Evolutionary conservation across 2,113 vertebrate species (phyloP), one percentile per base, ranked within the genome.

Genomic region (Trinectes maculatus): DNA sequence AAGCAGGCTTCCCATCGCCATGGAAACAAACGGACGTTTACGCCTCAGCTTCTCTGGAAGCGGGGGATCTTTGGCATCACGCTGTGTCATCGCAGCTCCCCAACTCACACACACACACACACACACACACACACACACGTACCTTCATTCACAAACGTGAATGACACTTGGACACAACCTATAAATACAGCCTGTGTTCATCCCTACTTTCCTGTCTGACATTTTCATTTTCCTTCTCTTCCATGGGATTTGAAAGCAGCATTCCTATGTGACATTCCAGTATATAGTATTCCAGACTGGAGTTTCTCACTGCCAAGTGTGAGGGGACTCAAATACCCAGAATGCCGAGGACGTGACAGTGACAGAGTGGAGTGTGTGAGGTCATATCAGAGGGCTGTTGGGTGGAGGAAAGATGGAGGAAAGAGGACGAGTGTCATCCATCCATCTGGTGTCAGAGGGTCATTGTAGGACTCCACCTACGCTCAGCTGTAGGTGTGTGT

Each of bases 361-460:
- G 71, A 53, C 26, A 8, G 6, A 28, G 39, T 12, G 11, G 10
- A 40, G 13, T 1, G 10, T 6, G 29, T 6, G 22, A 29, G 47
- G n/a, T n/a, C n/a, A n/a, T n/a, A n/a, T n/a, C n/a, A n/a, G n/a
- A n/a, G n/a, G n/a, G n/a, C n/a, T n/a, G n/a, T n/a, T n/a, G n/a
- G n/a, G n/a, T n/a, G n/a, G 29, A 68, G 24, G 24, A 44, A 22
- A 25, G 31, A 52, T 47, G 44, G 42, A 15, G 33, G 63, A 59
- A n/a, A n/a, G 43, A 56, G 19, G 33, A 24, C 1, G 21, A 64
- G 61, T 71, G 70, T 72, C 78, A 79, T 82, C 65, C 49, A 24
- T 84, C 65, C 70, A 70, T 80, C 62, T 73, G 78, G 63, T 81
- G 84, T 82, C 60, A 74, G 31, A 22, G 64, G 74, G 84, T 82